phyloP scores from a whole-genome alignment of 2,888 invertebrate species.

The Cryptus armator region DNA sequence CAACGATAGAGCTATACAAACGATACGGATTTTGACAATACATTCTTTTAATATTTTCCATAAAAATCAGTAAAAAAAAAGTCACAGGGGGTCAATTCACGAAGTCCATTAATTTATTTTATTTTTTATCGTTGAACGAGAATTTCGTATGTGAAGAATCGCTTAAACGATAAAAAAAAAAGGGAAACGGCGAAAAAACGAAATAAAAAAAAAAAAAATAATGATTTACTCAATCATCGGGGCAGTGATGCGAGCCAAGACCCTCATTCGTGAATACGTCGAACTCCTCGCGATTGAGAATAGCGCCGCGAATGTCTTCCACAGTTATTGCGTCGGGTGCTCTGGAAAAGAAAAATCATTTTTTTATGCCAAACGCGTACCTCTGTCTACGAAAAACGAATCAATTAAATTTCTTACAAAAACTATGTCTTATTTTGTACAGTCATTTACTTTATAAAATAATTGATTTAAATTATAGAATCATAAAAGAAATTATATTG shows the following conservation, averaged over 20 bases:
- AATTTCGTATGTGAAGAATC: not conserved
- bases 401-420: too few relatives aligned
- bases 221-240: constrained; percentile 48
- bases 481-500: too few relatives aligned
- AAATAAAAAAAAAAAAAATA: not conserved
- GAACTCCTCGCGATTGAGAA: constrained; percentile 80
- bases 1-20: too few relatives aligned
- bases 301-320: constrained; percentile 79
- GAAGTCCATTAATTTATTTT: not conserved
- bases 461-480: too few relatives aligned
- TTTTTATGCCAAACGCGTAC: too few relatives aligned
- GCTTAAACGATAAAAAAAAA: not conserved
- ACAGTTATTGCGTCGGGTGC: constrained; percentile 75
- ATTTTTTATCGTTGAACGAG: not conserved
- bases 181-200: constrained; percentile 1
- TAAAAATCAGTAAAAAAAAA: too few relatives aligned
- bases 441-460: too few relatives aligned
- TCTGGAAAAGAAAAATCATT: constrained; percentile 65
- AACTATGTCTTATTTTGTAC: too few relatives aligned
- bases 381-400: too few relatives aligned
- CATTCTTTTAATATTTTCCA: too few relatives aligned
- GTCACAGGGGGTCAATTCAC: too few relatives aligned
- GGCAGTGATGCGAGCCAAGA: constrained; percentile 74
- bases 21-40: too few relatives aligned
- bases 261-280: constrained; percentile 82